These are phyloP conservation scores for Saturnia japonica DNA, from an alignment of 2,888 invertebrate genomes.

Conservation along the genomic window DNA sequence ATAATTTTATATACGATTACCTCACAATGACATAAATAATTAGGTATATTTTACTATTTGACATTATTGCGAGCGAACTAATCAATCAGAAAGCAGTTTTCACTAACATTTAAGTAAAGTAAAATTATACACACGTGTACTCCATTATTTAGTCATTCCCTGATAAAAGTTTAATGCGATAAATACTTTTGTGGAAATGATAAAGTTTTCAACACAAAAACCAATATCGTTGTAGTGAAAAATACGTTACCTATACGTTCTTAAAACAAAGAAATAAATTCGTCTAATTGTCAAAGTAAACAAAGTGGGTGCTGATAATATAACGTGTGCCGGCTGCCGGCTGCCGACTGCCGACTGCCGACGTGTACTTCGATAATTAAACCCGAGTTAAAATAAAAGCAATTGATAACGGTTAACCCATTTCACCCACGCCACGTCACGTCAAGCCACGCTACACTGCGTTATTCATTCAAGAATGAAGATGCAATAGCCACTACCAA, in stretches of 20 bases:
- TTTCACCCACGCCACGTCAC: constrained; percentile 36
- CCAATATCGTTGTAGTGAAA: not conserved
- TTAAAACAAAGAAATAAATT: constrained; percentile 1
- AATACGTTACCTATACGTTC: not conserved
- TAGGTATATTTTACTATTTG: no score
- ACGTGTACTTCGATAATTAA: constrained; percentile 12
- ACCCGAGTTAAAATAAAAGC: constrained; percentile 28
- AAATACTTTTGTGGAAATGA: not conserved
- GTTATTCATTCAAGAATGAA: constrained; percentile 39
- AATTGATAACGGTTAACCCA: constrained; percentile 32
- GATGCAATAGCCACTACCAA: constrained; percentile 7
- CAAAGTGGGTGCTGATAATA: constrained; percentile 1
- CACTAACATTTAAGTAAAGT: no score
- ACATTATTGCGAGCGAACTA: no score
- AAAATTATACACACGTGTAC: not conserved
- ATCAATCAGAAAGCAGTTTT: not conserved
- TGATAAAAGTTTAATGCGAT: not conserved
- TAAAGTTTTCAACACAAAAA: not conserved
- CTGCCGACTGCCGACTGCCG: no score
- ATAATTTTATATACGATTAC: no score
- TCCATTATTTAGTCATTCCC: not conserved
- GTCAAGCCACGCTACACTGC: constrained; percentile 29
- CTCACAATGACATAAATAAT: no score
- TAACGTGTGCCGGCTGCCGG: not conserved
- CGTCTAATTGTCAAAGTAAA: constrained; percentile 5